A percentile compares a stretch with the other conserved stretches of the same genome.
These are phyloP conservation scores for Carposina sasakii DNA, from an alignment of 1,140 invertebrate genomes.

Conservation along the genomic window DNA sequence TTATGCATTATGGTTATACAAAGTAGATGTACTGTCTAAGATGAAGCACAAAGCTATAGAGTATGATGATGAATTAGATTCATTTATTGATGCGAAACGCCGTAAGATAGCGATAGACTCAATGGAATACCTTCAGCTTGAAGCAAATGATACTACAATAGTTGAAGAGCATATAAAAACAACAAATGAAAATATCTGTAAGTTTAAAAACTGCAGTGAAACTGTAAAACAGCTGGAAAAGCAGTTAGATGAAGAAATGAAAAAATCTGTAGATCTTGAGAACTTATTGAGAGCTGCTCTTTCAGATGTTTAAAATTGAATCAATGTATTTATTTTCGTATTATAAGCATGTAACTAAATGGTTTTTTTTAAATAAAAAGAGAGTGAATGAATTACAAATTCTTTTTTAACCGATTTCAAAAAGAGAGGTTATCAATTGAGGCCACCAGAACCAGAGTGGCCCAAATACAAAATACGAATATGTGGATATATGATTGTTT, in stretches of 20 bases:
- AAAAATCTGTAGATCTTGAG: slow-evolving; percentile 59
- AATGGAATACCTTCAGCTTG: slow-evolving; percentile 42
- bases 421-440: too few species aligned
- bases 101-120: slow-evolving; percentile 48
- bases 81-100: slow-evolving; percentile 48
- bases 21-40: slow-evolving; percentile 35
- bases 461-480: too few species aligned
- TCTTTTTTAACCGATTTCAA: too few species aligned
- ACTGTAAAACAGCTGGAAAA: slow-evolving; percentile 49
- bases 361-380: neutral
- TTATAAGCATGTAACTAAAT: neutral
- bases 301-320: slow-evolving; percentile 24
- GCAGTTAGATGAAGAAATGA: slow-evolving; percentile 51
- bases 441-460: too few species aligned
- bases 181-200: slow-evolving; percentile 39
- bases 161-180: slow-evolving; percentile 48
- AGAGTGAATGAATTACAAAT: too few species aligned
- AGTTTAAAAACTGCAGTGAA: slow-evolving; percentile 40
- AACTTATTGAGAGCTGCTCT: slow-evolving; percentile 50
- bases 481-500: too few species aligned
- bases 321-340: slow-evolving; percentile 9
- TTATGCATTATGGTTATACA: slow-evolving; percentile 58
- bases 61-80: slow-evolving; percentile 53
- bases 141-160: slow-evolving; percentile 49
- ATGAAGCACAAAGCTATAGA: slow-evolving; percentile 50